Conservation (phyloP, 2,888 invertebrate genomes). For the Drosophila trichaetosa region DNA sequence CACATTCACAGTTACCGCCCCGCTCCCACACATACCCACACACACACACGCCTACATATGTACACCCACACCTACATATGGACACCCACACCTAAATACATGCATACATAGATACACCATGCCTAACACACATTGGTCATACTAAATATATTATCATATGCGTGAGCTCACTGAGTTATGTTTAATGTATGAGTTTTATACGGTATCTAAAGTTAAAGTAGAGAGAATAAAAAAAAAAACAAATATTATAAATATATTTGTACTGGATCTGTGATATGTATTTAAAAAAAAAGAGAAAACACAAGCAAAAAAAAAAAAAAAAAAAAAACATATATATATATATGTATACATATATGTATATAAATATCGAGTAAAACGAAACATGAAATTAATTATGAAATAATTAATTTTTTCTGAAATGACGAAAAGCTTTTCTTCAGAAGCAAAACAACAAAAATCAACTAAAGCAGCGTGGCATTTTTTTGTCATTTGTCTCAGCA, state of each 20-base stretch:
- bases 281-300: conserved; percentile 68
- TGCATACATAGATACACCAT: conserved; percentile 30
- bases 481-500: conserved; percentile 33
- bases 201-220: conserved; percentile 70
- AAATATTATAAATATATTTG: conserved; percentile 79
- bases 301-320: conserved; percentile 55
- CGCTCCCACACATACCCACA: conserved; percentile 6
- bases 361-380: conserved; percentile 60
- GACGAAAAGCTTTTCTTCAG: conserved; percentile 61
- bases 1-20: conserved; percentile 26
- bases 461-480: conserved; percentile 30
- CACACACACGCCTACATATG: background rate
- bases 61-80: conserved; percentile 1
- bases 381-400: conserved; percentile 73
- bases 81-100: conserved; percentile 13
- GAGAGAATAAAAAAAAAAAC: conserved; percentile 54
- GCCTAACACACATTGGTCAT: conserved; percentile 49
- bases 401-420: conserved; percentile 74
- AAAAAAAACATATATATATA: conserved; percentile 49
- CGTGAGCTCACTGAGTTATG: conserved; percentile 77
- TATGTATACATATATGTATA: conserved; percentile 61
- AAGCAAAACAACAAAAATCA: conserved; percentile 56
- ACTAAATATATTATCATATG: conserved; percentile 58
- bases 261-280: conserved; percentile 85
- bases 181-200: conserved; percentile 72